Percentiles rank a stretch among this genome's conserved stretches.
Conservation (phyloP, 2,797 vertebrate species). For the Rhynchotus rufescens region DNA sequence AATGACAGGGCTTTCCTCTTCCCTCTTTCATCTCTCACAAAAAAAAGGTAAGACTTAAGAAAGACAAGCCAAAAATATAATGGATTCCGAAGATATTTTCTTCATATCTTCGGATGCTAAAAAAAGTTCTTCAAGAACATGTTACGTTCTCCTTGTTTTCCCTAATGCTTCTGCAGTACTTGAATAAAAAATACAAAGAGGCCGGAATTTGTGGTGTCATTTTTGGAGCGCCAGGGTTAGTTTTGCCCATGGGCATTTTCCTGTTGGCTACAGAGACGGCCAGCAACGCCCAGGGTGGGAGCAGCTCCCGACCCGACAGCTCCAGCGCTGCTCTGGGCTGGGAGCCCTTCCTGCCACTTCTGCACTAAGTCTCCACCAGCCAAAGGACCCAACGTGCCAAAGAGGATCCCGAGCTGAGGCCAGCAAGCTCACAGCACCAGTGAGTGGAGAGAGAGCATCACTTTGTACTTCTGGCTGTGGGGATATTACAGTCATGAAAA, state of each 20-base stretch:
- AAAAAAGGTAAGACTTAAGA: not conserved
- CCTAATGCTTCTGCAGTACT: not conserved
- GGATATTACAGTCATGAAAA: not conserved
- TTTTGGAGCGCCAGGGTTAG: not conserved
- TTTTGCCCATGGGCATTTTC: not conserved
- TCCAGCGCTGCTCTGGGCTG: not conserved
- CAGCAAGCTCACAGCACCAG: not conserved
- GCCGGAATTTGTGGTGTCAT: not conserved
- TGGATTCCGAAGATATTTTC: not conserved
- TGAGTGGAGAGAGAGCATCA: not conserved
- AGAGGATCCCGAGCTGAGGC: not conserved
- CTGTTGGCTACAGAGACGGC: not conserved
- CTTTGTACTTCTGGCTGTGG: not conserved
- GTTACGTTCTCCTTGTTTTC: not conserved
- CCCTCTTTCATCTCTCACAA: not conserved
- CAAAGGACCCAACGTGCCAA: constrained; percentile 52
- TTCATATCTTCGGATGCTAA: too few species aligned
- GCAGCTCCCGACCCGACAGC: not conserved
- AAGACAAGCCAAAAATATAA: not conserved
- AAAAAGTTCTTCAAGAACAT: not conserved
- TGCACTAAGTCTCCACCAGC: constrained; percentile 27
- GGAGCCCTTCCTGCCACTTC: constrained; percentile 54
- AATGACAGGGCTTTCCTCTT: not conserved
- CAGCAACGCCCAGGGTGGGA: not conserved
- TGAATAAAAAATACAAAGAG: not conserved